Evolutionary conservation across 53 echinoderm and acorn worm species (phyloP).

Genomic region (Echinarachnius parma): DNA sequence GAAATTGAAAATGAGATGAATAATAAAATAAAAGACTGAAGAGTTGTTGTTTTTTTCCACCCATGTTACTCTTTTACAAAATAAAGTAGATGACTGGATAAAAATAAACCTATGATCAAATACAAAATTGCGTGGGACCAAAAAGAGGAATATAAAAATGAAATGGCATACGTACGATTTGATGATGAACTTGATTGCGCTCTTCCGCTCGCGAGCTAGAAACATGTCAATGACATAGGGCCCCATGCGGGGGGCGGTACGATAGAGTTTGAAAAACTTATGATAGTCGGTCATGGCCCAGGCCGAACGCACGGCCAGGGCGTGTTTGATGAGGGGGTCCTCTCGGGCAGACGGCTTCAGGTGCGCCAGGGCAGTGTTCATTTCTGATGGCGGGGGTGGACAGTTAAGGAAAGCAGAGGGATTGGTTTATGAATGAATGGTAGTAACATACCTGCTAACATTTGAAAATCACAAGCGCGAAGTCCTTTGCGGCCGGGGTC

Average conservation of each 20-base stretch:
- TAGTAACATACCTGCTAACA: no score
- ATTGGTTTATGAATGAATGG: no score
- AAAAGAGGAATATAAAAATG: constrained; percentile 1
- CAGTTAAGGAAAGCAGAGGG: constrained; percentile 19
- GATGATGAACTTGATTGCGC: constrained; percentile 66
- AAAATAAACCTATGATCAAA: no score
- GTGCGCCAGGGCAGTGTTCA: constrained; percentile 74
- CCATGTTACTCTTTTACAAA: no score
- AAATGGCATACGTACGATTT: constrained; percentile 86
- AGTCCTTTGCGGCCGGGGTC: no score
- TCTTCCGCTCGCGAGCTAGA: constrained; percentile 78
- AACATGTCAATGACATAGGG: constrained; percentile 89
- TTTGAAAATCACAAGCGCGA: neutral
- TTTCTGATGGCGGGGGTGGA: constrained; percentile 54
- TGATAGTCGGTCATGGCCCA: constrained; percentile 85
- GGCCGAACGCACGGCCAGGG: constrained; percentile 84
- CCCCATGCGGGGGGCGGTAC: constrained; percentile 79
- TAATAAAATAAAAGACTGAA: no score
- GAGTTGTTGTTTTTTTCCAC: no score
- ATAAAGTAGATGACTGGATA: no score
- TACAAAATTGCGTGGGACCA: no score
- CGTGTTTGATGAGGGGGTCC: constrained; percentile 80
- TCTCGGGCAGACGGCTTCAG: constrained; percentile 50
- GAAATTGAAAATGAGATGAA: no score
- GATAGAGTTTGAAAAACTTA: constrained; percentile 85